Conservation (phyloP, 2,797 vertebrate genomes). For the Cercopithecus petaurista region DNA sequence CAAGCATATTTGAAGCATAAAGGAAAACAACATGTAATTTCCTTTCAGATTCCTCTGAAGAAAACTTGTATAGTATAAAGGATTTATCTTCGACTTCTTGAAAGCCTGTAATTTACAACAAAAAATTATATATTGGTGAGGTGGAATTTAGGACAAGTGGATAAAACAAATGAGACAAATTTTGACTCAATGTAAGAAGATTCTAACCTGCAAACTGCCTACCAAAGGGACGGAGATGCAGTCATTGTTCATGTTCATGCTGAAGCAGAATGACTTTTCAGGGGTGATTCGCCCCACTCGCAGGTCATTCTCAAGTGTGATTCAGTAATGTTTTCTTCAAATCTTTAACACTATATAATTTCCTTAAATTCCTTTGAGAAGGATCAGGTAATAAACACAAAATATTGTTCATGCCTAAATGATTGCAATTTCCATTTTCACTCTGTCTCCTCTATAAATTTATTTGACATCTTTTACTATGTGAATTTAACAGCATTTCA, state of each 20-base stretch:
- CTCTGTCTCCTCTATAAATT: not conserved
- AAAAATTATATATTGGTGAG: not conserved
- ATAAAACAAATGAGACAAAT: not conserved
- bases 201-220: not conserved
- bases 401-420: not conserved
- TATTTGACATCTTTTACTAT: conserved; percentile 17
- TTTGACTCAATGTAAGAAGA: not conserved
- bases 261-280: not conserved
- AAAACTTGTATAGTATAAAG: not conserved
- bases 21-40: not conserved
- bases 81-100: not conserved
- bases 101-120: not conserved
- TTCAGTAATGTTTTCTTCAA: not conserved
- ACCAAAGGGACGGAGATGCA: not conserved
- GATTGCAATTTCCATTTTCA: not conserved
- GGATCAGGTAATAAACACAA: not conserved
- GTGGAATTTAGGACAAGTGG: not conserved
- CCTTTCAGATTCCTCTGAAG: not conserved
- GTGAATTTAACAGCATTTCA: not conserved
- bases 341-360: conserved; percentile 6
- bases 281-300: not conserved
- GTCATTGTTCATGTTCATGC: not conserved
- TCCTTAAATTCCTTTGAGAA: conserved; percentile 4
- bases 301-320: not conserved
- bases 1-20: not conserved